These are phyloP conservation scores for Myiotriccus ornatus DNA, from an alignment of 2,797 vertebrate genomes.

Conservation along the genomic window DNA sequence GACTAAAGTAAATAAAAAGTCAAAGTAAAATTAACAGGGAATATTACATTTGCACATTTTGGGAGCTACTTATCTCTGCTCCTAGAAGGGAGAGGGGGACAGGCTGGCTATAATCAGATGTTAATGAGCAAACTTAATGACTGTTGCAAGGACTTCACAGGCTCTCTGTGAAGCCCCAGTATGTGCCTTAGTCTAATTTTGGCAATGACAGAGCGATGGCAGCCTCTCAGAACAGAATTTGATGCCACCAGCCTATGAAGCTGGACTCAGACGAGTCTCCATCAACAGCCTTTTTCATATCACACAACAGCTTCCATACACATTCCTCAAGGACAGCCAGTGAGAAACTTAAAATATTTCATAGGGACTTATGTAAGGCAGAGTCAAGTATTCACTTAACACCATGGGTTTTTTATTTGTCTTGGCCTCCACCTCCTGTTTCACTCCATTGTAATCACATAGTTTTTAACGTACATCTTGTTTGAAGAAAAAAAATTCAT, in stretches of 20 bases:
- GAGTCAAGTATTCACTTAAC: background rate
- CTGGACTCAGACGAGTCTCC: background rate
- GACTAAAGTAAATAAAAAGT: background rate
- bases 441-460: background rate
- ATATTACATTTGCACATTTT: background rate
- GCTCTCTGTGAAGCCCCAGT: background rate
- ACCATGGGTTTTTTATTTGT: background rate
- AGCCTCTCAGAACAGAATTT: background rate
- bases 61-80: background rate
- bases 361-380: background rate
- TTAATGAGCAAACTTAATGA: background rate
- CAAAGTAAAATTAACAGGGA: background rate
- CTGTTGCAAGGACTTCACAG: background rate
- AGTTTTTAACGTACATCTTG: background rate
- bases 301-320: background rate
- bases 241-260: background rate
- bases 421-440: background rate
- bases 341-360: background rate
- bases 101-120: background rate
- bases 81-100: background rate
- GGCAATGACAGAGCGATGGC: background rate
- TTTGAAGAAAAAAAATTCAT: background rate
- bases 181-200: background rate
- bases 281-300: background rate
- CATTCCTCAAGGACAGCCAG: background rate